Base-by-base conservation (phyloP, 2,113 vertebrate species). In the Serinus canaria region DNA sequence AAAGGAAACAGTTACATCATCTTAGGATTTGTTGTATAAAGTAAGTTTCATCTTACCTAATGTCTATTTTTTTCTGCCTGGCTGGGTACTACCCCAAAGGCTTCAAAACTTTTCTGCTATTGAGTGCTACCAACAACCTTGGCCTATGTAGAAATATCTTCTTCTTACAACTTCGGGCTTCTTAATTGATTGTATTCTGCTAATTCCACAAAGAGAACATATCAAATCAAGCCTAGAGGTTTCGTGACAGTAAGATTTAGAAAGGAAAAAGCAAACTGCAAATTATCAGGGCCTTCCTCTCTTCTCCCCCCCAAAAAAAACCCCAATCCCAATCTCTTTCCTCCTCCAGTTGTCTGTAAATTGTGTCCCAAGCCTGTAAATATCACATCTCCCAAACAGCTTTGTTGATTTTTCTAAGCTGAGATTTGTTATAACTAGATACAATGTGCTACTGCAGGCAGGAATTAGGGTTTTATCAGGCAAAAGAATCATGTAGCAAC, bases 1-100 rank as follows among this genome's bases (percentile, higher is more conserved):
- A 37, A 97, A 95, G 92, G 92, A 97, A 39, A 89, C 85, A 3
- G 97, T 98, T 24, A 35, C 83, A 17, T 52, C 64, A 24, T 97
- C 93, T 49, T 74, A 63, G 3, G 58, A 80, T 33, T 66, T 96
- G 19, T 75, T 98, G 67, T 70, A 91, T 23, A 90, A 97, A 97
- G 98, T 98, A 91, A 14, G 78, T 87, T 78, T 70, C 28, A 39
- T 56, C 58, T 90, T 64, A 58, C 56, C 88, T 67, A 41, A n/a
- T 43, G 30, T 78, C 27, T 88, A 0, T 11, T 67, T 66, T 83
- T 56, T 90, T 47, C 56, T 72, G 31, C 28, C 41, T 87, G 41
- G 4, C n/a, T 87, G 37, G 11, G 25, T 56, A 18, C 13, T 63
- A 74, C 27, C 15, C 24, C 31, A 92, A 75, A 75, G 70, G 25